These are phyloP conservation scores for Chymomyza caudatula DNA, from an alignment of 2,888 invertebrate genomes.

Conservation along the genomic window DNA sequence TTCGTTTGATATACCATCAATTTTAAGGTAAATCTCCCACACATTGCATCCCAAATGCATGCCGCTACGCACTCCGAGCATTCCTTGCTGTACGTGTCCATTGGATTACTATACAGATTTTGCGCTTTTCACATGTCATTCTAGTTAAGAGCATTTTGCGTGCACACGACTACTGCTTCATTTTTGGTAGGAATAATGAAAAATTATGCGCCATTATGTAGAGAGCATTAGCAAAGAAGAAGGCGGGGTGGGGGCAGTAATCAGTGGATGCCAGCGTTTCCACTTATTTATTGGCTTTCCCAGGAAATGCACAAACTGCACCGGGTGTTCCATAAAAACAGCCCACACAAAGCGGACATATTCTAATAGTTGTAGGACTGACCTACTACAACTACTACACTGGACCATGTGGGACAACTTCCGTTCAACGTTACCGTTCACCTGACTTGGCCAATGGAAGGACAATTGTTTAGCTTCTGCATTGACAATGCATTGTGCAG, in stretches of 20 bases:
- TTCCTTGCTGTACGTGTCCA: slow-evolving; percentile 55
- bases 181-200: slow-evolving; percentile 26
- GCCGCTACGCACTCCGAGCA: neutral
- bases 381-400: neutral
- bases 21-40: neutral
- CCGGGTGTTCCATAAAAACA: neutral
- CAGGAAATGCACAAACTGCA: neutral
- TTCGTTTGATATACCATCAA: neutral
- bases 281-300: neutral
- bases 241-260: neutral
- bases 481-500: slow-evolving; percentile 36
- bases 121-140: slow-evolving; percentile 63
- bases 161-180: slow-evolving; percentile 53
- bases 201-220: slow-evolving; percentile 40
- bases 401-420: slow-evolving; percentile 17
- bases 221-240: neutral
- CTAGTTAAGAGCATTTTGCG: slow-evolving; percentile 70
- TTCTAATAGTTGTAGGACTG: neutral
- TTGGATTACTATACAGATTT: slow-evolving; percentile 69
- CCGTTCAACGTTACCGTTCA: slow-evolving; percentile 28
- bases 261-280: neutral
- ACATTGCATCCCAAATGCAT: neutral
- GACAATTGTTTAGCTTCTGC: slow-evolving; percentile 24
- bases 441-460: slow-evolving; percentile 9
- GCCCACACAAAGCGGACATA: neutral